Evolutionary conservation across 37 sponge, comb jelly and placozoan species (phyloP).

Genomic region (Spongia lamella): DNA sequence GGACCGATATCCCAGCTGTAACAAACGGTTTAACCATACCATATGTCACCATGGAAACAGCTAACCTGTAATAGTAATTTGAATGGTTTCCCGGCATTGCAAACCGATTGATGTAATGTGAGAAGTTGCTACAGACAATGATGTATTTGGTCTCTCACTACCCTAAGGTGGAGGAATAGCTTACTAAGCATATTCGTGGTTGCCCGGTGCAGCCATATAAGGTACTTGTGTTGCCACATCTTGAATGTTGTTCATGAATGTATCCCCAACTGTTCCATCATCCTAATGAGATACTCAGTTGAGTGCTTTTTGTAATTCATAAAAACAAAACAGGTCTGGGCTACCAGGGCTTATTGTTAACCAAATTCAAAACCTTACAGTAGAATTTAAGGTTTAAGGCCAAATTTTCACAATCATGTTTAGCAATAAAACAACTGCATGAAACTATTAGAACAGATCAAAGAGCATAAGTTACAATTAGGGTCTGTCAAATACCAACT

Average conservation of each 20-base stretch:
- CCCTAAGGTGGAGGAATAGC: neutral
- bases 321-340: too few species aligned
- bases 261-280: constrained; percentile 21
- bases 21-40: neutral
- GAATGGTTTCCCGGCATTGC: constrained; percentile 26
- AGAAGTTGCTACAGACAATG: constrained; percentile 18
- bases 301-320: too few species aligned
- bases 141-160: neutral
- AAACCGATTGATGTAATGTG: constrained; percentile 36
- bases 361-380: too few species aligned
- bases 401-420: too few species aligned
- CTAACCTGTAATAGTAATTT: constrained; percentile 12
- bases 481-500: too few species aligned
- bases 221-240: constrained; percentile 13
- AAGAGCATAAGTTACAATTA: too few species aligned
- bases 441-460: too few species aligned
- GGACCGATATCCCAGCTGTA: constrained; percentile 31
- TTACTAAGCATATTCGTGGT: constrained; percentile 23
- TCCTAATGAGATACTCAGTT: too few species aligned
- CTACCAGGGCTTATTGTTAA: too few species aligned
- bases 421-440: too few species aligned
- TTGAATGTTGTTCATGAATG: constrained; percentile 32
- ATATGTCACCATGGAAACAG: too few species aligned
- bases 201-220: constrained; percentile 38
- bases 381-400: too few species aligned